phyloP scores from a whole-genome alignment of 2,888 invertebrate species.

The Amphipyra tragopoginis region DNA sequence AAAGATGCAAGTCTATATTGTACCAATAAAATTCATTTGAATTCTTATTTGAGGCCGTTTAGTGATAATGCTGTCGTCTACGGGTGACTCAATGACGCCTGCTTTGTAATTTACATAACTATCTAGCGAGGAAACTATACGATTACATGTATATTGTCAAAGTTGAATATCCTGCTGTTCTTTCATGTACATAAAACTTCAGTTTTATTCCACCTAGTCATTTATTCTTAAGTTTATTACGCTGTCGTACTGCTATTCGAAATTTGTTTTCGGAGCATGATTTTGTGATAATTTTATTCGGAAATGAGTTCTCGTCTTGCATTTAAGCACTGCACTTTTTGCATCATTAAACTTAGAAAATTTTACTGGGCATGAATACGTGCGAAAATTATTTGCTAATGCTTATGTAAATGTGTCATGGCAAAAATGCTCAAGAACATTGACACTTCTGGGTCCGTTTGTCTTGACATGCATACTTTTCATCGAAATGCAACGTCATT shows the following conservation, averaged over 20 bases:
- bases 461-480: constrained; percentile 41
- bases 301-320: constrained; percentile 13
- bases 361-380: constrained; percentile 12
- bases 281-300: constrained; percentile 8
- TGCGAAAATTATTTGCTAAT: constrained; percentile 26
- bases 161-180: constrained; percentile 9
- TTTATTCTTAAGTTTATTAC: constrained; percentile 9
- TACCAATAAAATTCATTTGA: constrained; percentile 19
- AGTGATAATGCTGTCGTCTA: constrained; percentile 17
- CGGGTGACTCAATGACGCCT: constrained; percentile 41
- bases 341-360: neutral
- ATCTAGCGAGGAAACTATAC: constrained; percentile 28
- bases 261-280: constrained; percentile 22
- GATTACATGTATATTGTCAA: constrained; percentile 11
- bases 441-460: constrained; percentile 39
- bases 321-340: constrained; percentile 8
- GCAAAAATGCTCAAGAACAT: constrained; percentile 20
- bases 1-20: constrained; percentile 13
- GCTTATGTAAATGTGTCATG: constrained; percentile 40
- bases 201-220: constrained; percentile 6
- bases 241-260: neutral
- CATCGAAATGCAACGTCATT: constrained; percentile 38
- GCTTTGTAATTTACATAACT: constrained; percentile 47
- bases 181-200: constrained; percentile 12
- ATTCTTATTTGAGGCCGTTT: constrained; percentile 18